These are phyloP conservation scores for Aulostomus chinensis DNA, from an alignment of 2,797 vertebrate genomes.

Conservation along the genomic window DNA sequence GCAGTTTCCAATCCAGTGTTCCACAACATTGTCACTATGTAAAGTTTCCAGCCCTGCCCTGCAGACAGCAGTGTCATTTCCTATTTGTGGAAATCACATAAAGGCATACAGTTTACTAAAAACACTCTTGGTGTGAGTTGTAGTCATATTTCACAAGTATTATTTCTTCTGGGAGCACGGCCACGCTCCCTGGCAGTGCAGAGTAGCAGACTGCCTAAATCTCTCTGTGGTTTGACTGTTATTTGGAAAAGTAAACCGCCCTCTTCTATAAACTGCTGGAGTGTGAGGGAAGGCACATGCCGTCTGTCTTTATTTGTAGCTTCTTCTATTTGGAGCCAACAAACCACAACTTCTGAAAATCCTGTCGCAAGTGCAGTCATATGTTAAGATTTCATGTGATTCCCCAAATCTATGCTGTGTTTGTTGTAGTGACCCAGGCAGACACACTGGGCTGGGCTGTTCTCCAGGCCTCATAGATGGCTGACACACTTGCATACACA, in stretches of 20 bases:
- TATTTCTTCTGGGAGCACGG: conserved; percentile 64
- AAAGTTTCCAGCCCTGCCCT: conserved; percentile 51
- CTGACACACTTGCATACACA: not conserved
- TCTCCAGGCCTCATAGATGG: conserved; percentile 12
- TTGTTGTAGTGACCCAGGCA: conserved; percentile 39
- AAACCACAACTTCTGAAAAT: conserved; percentile 35
- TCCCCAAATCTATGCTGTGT: conserved; percentile 28
- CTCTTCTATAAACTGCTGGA: conserved; percentile 53
- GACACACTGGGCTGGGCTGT: conserved; percentile 21
- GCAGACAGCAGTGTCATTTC: conserved; percentile 27
- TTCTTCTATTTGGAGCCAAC: conserved; percentile 48
- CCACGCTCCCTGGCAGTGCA: conserved; percentile 50
- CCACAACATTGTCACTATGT: conserved; percentile 15
- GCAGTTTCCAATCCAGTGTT: conserved; percentile 39
- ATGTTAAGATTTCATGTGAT: conserved; percentile 42
- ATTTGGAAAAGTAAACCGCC: conserved; percentile 66
- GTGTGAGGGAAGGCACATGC: conserved; percentile 39
- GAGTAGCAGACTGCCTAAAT: conserved; percentile 57
- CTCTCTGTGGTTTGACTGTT: conserved; percentile 63
- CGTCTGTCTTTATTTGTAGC: conserved; percentile 54
- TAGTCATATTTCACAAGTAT: conserved; percentile 59
- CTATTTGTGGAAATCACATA: conserved; percentile 43
- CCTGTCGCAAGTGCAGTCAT: conserved; percentile 30
- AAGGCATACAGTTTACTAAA: conserved; percentile 12
- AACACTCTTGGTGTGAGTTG: conserved; percentile 32